phyloP scores from a whole-genome alignment of 2,113 vertebrate species.

The Pelecanoides urinatrix region DNA sequence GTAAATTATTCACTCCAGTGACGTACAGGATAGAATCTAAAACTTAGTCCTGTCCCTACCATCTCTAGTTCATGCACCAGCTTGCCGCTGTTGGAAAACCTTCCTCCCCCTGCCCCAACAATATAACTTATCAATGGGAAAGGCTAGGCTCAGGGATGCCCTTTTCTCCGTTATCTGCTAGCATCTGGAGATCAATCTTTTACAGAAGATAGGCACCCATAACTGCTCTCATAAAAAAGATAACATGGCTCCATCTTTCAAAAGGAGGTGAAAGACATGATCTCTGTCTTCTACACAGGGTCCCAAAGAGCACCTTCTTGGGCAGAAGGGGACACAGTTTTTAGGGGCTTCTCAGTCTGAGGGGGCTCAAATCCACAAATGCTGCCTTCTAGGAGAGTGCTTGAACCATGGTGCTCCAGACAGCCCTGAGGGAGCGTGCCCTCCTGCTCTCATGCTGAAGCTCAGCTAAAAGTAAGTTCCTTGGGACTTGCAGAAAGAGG shows the following conservation, averaged over 20 bases:
- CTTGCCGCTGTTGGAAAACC: background rate
- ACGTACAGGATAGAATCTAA: background rate
- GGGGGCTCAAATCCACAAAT: background rate
- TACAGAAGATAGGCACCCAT: background rate
- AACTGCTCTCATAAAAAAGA: background rate
- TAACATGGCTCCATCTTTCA: background rate
- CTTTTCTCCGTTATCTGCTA: background rate
- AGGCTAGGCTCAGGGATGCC: background rate
- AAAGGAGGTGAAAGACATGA: background rate
- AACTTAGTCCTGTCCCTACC: background rate
- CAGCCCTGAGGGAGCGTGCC: background rate
- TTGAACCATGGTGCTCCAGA: background rate
- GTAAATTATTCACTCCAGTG: background rate
- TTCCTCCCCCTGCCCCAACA: fast-evolving
- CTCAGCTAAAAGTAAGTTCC: background rate
- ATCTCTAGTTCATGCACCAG: background rate
- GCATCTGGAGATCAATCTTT: background rate
- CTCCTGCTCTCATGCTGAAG: background rate
- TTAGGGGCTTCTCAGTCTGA: background rate
- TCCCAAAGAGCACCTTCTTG: background rate
- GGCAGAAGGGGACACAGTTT: background rate
- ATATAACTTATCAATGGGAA: background rate
- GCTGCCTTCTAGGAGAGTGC: background rate
- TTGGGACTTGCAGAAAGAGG: background rate
- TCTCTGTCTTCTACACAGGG: background rate